Evolutionary conservation across 2,797 vertebrate genomes (phyloP).

Genomic region (Muscicapa striata): DNA sequence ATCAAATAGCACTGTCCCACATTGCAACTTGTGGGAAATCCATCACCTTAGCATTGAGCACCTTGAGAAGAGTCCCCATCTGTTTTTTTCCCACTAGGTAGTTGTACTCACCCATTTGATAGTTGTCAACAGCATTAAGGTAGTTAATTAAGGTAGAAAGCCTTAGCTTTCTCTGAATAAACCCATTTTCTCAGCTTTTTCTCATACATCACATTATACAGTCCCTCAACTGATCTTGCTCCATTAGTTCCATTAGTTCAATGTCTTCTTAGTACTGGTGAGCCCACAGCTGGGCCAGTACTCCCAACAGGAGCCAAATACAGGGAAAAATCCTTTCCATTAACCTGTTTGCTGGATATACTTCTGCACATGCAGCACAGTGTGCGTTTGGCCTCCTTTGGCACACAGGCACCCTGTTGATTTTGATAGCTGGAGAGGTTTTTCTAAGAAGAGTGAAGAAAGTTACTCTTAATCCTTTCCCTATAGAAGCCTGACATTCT

Average conservation of each 20-base stretch:
- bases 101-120: background rate
- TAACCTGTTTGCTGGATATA: background rate
- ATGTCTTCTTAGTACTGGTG: background rate
- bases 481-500: background rate
- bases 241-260: background rate
- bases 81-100: background rate
- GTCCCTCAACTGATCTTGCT: background rate
- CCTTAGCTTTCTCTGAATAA: background rate
- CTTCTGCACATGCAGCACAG: background rate
- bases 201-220: background rate
- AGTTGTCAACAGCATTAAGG: background rate
- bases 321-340: background rate
- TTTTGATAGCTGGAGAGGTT: background rate
- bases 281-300: background rate
- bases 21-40: background rate
- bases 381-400: background rate
- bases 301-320: background rate
- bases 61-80: background rate
- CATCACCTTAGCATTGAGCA: background rate
- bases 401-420: background rate
- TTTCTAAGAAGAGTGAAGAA: background rate
- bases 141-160: background rate
- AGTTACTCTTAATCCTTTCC: background rate
- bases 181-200: background rate
- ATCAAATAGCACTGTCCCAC: background rate